Evolutionary conservation across 2,113 vertebrate species (phyloP).

Genomic region (Mungos mungo): DNA sequence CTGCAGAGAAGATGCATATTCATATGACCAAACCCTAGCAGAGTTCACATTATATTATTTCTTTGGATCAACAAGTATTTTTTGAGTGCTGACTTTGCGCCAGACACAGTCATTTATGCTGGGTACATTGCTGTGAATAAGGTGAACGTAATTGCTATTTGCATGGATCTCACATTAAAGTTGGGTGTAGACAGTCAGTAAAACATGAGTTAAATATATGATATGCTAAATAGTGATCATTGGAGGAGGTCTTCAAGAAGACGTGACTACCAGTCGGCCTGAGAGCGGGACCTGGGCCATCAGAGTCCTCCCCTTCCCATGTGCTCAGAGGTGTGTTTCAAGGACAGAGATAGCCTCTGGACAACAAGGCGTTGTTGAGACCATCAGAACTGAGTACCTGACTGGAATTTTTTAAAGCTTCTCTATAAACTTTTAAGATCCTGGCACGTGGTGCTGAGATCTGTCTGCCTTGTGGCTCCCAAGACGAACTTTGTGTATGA

Average conservation of each 20-base stretch:
- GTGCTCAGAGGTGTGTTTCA: not conserved
- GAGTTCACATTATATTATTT: not conserved
- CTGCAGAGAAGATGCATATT: not conserved
- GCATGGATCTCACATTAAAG: not conserved
- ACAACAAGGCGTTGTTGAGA: not conserved
- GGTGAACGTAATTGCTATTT: not conserved
- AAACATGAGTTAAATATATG: not conserved
- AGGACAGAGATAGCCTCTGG: not conserved
- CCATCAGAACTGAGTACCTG: not conserved
- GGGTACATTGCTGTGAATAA: not conserved
- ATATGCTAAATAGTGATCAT: not conserved
- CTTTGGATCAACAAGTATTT: not conserved
- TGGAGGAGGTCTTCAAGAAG: not conserved
- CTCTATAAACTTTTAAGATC: not conserved
- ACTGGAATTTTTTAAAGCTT: not conserved
- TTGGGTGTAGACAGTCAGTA: not conserved
- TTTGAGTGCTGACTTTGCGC: not conserved
- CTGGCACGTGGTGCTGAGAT: not conserved
- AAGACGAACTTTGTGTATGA: not conserved
- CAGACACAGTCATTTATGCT: not conserved
- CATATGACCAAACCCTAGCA: not conserved
- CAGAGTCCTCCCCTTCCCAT: not conserved
- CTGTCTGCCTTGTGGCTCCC: not conserved
- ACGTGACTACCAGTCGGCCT: not conserved
- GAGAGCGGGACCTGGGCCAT: not conserved